Conservation (phyloP, 1,140 invertebrate species). For the Halotydeus destructor region DNA sequence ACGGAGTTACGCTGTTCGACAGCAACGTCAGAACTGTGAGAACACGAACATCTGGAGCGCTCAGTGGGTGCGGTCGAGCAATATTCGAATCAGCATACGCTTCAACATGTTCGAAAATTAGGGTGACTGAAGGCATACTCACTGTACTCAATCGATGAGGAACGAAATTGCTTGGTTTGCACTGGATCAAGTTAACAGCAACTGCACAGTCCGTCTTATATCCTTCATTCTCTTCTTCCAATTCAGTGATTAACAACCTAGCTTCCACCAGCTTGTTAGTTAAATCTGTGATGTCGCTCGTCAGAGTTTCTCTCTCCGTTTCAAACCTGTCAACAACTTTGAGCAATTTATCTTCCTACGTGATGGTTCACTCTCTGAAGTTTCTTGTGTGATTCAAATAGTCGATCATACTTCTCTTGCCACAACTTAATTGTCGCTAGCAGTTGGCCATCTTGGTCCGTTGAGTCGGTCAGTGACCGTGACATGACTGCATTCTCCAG, state of each 20-base stretch:
- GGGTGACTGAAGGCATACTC: too few relatives aligned
- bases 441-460: slow-evolving; percentile 46
- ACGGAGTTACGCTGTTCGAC: not conserved
- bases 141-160: slow-evolving; percentile 75
- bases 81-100: too few relatives aligned
- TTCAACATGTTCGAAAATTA: too few relatives aligned
- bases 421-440: slow-evolving; percentile 63
- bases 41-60: not conserved
- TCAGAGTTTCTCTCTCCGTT: slow-evolving; percentile 63
- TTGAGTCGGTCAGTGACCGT: slow-evolving; percentile 48
- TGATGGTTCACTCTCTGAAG: slow-evolving; percentile 87
- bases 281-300: slow-evolving; percentile 61
- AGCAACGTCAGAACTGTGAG: too few relatives aligned
- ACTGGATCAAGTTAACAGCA: slow-evolving; percentile 78
- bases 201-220: slow-evolving; percentile 84
- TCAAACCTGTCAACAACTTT: slow-evolving; percentile 76
- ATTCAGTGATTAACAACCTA: slow-evolving; percentile 56
- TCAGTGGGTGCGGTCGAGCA: too few relatives aligned
- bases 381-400: slow-evolving; percentile 77
- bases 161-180: slow-evolving; percentile 83
- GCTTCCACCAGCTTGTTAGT: slow-evolving; percentile 70
- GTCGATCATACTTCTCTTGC: slow-evolving; percentile 72
- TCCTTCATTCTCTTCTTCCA: slow-evolving; percentile 79
- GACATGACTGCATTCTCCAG: slow-evolving; percentile 65
- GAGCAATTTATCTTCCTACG: slow-evolving; percentile 77